These are phyloP conservation scores for Larimichthys crocea DNA, from an alignment of 2,113 vertebrate species.

Conservation along the genomic window DNA sequence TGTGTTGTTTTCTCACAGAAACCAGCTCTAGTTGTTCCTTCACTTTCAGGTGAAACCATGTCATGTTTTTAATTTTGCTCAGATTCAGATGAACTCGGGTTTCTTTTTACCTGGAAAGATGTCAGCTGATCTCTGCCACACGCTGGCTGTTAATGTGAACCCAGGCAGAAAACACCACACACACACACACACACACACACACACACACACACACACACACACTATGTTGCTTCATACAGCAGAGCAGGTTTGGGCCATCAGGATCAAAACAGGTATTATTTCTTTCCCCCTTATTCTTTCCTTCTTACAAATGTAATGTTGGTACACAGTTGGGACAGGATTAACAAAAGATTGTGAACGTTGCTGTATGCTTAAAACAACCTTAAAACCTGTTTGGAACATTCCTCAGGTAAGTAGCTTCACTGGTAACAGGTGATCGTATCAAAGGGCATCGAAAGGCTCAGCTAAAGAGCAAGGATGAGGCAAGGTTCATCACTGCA, in stretches of 20 bases:
- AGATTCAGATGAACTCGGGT: background rate
- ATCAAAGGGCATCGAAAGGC: no score
- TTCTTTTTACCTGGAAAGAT: background rate
- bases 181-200: no score
- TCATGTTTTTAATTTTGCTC: background rate
- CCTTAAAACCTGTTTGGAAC: no score
- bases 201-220: no score
- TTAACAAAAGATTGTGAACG: no score
- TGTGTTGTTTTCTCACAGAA: background rate
- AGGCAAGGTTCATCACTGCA: no score
- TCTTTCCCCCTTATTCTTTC: background rate
- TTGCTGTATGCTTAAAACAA: no score
- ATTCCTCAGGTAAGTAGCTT: no score
- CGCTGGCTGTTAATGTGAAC: slow-evolving; percentile 6
- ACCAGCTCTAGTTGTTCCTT: background rate
- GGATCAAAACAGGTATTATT: background rate
- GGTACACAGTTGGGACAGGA: no score
- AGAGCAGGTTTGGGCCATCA: background rate
- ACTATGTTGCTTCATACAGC: background rate
- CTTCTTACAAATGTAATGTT: no score
- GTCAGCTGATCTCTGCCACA: slow-evolving; percentile 1
- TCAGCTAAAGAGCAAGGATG: no score
- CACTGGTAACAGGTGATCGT: no score
- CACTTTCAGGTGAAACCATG: background rate
- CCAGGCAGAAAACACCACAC: background rate